Base-by-base conservation (phyloP, 2,113 vertebrate species). In the Ptilonorhynchus violaceus region DNA sequence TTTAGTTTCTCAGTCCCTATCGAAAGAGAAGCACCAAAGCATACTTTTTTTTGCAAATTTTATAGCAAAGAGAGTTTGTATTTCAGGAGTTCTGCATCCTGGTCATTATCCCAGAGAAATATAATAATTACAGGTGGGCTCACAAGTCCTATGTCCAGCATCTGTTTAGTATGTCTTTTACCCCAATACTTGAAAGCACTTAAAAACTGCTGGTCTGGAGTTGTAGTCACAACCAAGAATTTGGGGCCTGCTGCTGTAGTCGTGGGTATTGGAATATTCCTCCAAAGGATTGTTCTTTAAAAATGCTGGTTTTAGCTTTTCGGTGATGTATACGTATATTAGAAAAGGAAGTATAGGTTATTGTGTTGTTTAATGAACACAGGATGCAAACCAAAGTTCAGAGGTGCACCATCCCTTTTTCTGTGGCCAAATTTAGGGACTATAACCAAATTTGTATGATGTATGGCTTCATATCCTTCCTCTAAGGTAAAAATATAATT, bases 401-500 rank as follows among this genome's bases (percentile, higher is more conserved):
- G 88, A 82, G 68, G 88, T 87, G 47, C 53, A 83, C n/a, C 70
- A 46, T 94, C 66, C 47, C 63, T 86, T 96, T 96, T 92, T 82
- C 63, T 85, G 41, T 86, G 52, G 77, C 59, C 80, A 89, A 87
- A 56, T 88, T 76, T 80, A 81, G 77, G 82, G 39, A 24, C 47
- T 77, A 23, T 73, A 74, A 93, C 92, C 83, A 78, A 92, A 95
- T 94, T 37, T 94, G 23, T 76, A 39, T 95, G 93, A 75, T 63
- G 23, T 93, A 81, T 92, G 84, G 46, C 76, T 97, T 95, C 88
- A 88, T 73, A 94, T 94, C 83, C 75, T 97, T 97, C 91, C 74
- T 96, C 42, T 88, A 82, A 85, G 68, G 64, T 93, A 96, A 96
- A 97, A 96, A 96, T 94, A 96, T 12, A 64, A 68, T 66, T 96